Percentiles rank a stretch among this genome's conserved stretches.
Conservation (phyloP, 1,140 invertebrate species). For the Coptotermes formosanus region DNA sequence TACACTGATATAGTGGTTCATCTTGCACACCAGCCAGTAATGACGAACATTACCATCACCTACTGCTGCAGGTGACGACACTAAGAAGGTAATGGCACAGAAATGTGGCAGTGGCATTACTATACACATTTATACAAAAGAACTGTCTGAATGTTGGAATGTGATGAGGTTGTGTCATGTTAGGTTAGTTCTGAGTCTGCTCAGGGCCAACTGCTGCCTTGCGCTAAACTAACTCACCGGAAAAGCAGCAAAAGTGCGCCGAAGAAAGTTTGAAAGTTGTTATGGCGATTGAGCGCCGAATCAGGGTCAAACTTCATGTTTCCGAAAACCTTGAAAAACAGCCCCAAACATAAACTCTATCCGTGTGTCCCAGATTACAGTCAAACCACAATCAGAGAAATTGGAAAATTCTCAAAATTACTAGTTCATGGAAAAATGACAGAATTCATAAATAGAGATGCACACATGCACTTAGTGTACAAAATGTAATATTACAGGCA, state of each 20-base stretch:
- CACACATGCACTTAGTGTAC: no score
- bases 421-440: not conserved
- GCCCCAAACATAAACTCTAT: slow-evolving; percentile 28
- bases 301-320: slow-evolving; percentile 88
- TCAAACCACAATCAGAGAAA: not conserved
- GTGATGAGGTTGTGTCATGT: slow-evolving; percentile 9
- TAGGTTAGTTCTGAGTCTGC: slow-evolving; percentile 15
- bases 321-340: slow-evolving; percentile 78
- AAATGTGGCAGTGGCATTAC: not conserved
- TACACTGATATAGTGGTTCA: not conserved
- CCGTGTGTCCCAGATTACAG: not conserved
- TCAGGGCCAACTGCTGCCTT: slow-evolving; percentile 2
- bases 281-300: slow-evolving; percentile 89
- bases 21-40: not conserved
- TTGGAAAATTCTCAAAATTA: not conserved
- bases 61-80: not conserved
- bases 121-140: not conserved
- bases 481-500: no score
- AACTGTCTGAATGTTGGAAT: not conserved
- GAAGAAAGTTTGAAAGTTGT: slow-evolving; percentile 96
- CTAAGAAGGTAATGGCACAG: not conserved
- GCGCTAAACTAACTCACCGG: slow-evolving; percentile 68
- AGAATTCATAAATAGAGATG: no score
- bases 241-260: slow-evolving; percentile 91
- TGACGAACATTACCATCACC: not conserved